Conservation (phyloP, 30 jellyfish, hydroid and myxozoan species). For the Cassiopea xamachana region DNA sequence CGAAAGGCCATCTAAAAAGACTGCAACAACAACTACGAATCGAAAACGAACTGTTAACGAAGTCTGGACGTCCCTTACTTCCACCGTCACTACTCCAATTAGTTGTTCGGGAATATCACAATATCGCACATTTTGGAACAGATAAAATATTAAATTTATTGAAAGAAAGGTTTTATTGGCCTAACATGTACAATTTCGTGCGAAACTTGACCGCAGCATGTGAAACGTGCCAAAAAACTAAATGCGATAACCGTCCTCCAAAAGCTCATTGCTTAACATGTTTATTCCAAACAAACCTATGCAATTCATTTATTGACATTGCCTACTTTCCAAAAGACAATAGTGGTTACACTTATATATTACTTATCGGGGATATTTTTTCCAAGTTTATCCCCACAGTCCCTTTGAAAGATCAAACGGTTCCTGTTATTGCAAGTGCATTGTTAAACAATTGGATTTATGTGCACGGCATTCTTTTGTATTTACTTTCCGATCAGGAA, state of each 20-base stretch:
- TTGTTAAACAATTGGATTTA: slow-evolving; percentile 20
- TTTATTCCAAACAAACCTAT: slow-evolving; percentile 50
- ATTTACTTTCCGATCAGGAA: slow-evolving; percentile 19
- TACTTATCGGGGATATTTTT: slow-evolving; percentile 23
- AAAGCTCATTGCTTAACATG: slow-evolving; percentile 48
- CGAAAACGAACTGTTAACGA: slow-evolving; percentile 32
- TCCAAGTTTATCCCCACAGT: slow-evolving; percentile 1
- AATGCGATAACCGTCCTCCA: slow-evolving; percentile 41
- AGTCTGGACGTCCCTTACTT: slow-evolving; percentile 55
- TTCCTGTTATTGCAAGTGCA: slow-evolving; percentile 5
- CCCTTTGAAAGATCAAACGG: slow-evolving; percentile 24
- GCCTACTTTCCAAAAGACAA: slow-evolving; percentile 36
- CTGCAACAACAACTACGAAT: slow-evolving; percentile 21
- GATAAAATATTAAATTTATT: background rate
- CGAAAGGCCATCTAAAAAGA: slow-evolving; percentile 49
- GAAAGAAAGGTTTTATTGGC: slow-evolving; percentile 59
- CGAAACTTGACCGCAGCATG: slow-evolving; percentile 7
- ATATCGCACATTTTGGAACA: slow-evolving; percentile 45
- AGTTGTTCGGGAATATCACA: slow-evolving; percentile 15
- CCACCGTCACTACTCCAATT: slow-evolving; percentile 44
- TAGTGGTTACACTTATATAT: slow-evolving; percentile 18
- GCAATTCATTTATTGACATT: slow-evolving; percentile 39
- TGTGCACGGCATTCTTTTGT: slow-evolving; percentile 14
- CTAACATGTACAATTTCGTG: slow-evolving; percentile 48
- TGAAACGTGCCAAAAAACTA: slow-evolving; percentile 39